Percentiles rank a stretch among this genome's conserved stretches.
Conservation (phyloP, 2,888 invertebrate species). For the Odontothrips loti region DNA sequence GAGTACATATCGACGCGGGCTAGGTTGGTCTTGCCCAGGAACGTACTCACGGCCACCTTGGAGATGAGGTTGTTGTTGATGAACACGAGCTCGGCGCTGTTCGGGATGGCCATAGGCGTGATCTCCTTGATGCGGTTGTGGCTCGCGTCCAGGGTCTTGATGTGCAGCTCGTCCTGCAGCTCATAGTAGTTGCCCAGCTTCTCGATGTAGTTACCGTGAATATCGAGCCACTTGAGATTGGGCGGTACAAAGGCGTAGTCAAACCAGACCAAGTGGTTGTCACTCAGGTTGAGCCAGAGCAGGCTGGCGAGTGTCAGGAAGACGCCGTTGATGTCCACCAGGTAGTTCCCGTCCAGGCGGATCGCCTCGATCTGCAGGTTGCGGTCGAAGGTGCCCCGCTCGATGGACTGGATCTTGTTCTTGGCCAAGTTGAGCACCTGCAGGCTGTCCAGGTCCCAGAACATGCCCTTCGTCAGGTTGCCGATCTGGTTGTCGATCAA, state of each 20-base stretch:
- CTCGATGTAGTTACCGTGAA: constrained; percentile 85
- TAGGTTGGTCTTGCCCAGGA: constrained; percentile 76
- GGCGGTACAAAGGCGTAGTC: constrained; percentile 88
- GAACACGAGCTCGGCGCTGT: constrained; percentile 80
- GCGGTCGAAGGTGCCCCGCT: constrained; percentile 75
- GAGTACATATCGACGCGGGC: constrained; percentile 87
- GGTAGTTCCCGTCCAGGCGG: constrained; percentile 79
- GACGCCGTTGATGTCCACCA: constrained; percentile 85
- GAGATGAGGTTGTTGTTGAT: constrained; percentile 85
- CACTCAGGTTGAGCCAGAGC: constrained; percentile 81
- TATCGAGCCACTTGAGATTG: constrained; percentile 84
- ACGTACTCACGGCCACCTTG: constrained; percentile 77
- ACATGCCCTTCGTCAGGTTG: constrained; percentile 78
- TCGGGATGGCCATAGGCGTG: constrained; percentile 78
- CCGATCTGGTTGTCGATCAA: constrained; percentile 87
- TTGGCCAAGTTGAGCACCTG: constrained; percentile 71
- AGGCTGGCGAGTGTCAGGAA: constrained; percentile 80
- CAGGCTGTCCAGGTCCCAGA: constrained; percentile 76
- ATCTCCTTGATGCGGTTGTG: constrained; percentile 82
- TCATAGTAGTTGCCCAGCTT: constrained; percentile 84
- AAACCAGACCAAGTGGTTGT: constrained; percentile 89
- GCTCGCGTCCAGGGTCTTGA: constrained; percentile 82
- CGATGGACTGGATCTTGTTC: constrained; percentile 73
- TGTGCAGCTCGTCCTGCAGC: constrained; percentile 66
- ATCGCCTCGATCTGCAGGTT: constrained; percentile 81